Evolutionary conservation across 2,113 vertebrate genomes (phyloP).

Genomic region (Bagarius yarrelli): DNA sequence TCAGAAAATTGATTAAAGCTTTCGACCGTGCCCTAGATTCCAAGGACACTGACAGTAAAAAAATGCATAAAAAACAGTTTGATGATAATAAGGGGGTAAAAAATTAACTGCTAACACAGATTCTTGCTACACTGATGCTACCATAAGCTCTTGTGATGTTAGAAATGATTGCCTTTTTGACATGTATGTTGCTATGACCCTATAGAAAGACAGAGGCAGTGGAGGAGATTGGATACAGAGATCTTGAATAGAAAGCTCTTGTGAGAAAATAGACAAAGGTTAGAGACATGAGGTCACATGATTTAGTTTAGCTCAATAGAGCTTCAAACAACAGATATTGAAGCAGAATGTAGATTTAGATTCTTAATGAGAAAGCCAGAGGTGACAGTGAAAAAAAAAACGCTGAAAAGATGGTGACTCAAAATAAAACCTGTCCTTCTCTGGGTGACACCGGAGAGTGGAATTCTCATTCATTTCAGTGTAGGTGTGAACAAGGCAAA

Average conservation of each 20-base stretch:
- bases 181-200: constrained; percentile 9
- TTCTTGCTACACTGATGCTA: constrained; percentile 1
- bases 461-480: not conserved
- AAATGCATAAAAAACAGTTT: constrained; percentile 56
- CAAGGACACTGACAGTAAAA: constrained; percentile 52
- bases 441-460: not conserved
- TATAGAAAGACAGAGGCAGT: not conserved
- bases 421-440: not conserved
- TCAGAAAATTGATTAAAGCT: constrained; percentile 76
- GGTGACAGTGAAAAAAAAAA: not conserved
- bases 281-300: constrained; percentile 31
- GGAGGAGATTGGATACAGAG: not conserved
- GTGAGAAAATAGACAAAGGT: constrained; percentile 6
- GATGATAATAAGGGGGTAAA: constrained; percentile 39
- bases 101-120: constrained; percentile 2
- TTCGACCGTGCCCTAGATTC: constrained; percentile 71
- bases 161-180: constrained; percentile 37
- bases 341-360: not conserved
- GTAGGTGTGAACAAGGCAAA: not conserved
- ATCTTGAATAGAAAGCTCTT: constrained; percentile 22
- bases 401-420: not conserved
- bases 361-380: not conserved
- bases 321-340: not conserved
- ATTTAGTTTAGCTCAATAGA: not conserved
- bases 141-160: not conserved